Base-by-base conservation (phyloP, 2,888 invertebrate genomes). In the Acanthosoma haemorrhoidale region DNA sequence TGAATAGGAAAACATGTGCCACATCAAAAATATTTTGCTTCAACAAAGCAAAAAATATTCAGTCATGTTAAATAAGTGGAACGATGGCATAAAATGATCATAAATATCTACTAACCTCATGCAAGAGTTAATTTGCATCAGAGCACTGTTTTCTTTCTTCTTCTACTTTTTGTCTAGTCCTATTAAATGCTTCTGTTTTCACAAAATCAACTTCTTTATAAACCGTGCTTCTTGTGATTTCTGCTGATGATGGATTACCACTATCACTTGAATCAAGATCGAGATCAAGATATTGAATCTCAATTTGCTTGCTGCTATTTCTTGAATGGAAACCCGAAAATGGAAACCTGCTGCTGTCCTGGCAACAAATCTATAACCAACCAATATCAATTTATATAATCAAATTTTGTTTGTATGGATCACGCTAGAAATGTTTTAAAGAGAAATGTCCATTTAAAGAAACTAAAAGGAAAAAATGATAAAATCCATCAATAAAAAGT, bases 171-270 rank as follows among this genome's bases (percentile, higher is more conserved):
- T 90, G 88, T 66, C 90, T 85, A 38, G 92, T 94, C 72, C 90
- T 88, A 80, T 92, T 93, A 78, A 96, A 92, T 5, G 95, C 96
- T 79, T 93, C 89, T 0, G 96, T 96, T 83, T 94, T 96, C 66
- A 93, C 83, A 82, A 96, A 96, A 82, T 96, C 96, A 0, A 96
- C 94, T 1, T 91, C 92, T 79, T 94, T 77, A 61, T 77, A 77
- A 39, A 76, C 75, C 5, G 76, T 76, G n/a, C 75, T 72, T 3
- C 74, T 73, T 0, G 73, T 16, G 41, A 60, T 25, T 51, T 70
- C 61, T 43, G 60, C 32, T 32, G 73, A 71, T 9, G 68, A 43
- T 9, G 74, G 60, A 41, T 70, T 67, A 15, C 71, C 43, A 11
- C 73, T 34, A 31, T 72, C 72, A 59, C 76, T 82, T 1, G 85